These are phyloP conservation scores for Diadromus collaris DNA, from an alignment of 2,888 invertebrate species.

Conservation along the genomic window DNA sequence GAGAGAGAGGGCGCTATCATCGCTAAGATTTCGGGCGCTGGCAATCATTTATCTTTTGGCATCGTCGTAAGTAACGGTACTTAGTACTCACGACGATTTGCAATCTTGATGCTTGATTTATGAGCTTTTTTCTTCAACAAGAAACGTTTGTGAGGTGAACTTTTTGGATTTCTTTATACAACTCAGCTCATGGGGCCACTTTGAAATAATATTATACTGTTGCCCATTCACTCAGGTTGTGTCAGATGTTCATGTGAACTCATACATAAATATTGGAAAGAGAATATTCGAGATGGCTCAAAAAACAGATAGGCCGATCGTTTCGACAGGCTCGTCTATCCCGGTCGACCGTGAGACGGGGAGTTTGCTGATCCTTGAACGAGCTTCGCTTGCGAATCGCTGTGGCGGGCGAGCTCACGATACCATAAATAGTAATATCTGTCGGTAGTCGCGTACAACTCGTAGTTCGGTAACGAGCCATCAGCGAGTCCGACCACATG, in stretches of 20 bases:
- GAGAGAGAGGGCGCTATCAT: constrained; percentile 39
- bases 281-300: neutral
- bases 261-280: neutral
- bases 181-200: neutral
- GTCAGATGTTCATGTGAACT: neutral
- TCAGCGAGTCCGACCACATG: constrained; percentile 77
- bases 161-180: neutral
- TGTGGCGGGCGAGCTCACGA: constrained; percentile 46
- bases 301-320: constrained; percentile 18
- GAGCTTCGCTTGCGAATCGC: constrained; percentile 12
- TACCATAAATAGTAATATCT: constrained; percentile 79
- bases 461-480: constrained; percentile 78
- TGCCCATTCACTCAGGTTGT: neutral
- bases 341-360: constrained; percentile 31
- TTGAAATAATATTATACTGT: neutral
- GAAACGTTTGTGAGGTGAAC: neutral
- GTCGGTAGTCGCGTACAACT: constrained; percentile 76
- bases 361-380: constrained; percentile 43
- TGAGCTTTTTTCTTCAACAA: constrained; percentile 1
- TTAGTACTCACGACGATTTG: constrained; percentile 41
- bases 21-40: constrained; percentile 43
- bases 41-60: constrained; percentile 57
- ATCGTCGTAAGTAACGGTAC: constrained; percentile 33
- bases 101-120: constrained; percentile 43
- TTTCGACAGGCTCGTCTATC: constrained; percentile 41